Evolutionary conservation across 2,113 vertebrate species (phyloP).

Genomic region (Poeciliopsis turrubarensis): DNA sequence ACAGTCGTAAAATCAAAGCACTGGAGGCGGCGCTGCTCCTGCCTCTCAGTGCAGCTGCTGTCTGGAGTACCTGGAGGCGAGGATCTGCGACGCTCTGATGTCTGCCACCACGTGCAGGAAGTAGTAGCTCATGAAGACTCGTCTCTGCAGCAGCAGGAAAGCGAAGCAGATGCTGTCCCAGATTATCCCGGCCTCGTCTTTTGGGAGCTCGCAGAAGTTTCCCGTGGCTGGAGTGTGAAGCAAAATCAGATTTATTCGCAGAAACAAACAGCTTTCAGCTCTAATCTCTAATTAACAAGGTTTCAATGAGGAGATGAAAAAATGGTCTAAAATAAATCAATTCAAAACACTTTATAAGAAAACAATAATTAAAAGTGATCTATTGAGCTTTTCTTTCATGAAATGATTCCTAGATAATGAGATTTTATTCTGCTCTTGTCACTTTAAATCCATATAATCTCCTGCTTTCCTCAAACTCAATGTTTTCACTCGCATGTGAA

Average conservation of each 20-base stretch:
- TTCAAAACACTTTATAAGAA: too few relatives aligned
- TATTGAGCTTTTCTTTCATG: too few relatives aligned
- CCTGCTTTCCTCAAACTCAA: too few relatives aligned
- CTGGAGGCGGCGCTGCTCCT: neutral
- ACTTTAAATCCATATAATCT: too few relatives aligned
- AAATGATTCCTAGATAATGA: too few relatives aligned
- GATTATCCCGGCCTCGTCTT: conserved; percentile 94
- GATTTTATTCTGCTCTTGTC: too few relatives aligned
- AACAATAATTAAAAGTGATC: too few relatives aligned
- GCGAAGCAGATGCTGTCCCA: conserved; percentile 99
- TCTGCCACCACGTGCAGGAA: conserved; percentile 98
- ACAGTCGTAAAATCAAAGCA: neutral
- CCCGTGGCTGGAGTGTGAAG: conserved; percentile 32
- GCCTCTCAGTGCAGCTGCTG: neutral
- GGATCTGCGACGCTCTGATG: conserved; percentile 95
- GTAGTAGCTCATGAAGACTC: conserved; percentile 99
- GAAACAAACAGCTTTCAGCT: neutral
- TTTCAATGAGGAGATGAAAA: too few relatives aligned
- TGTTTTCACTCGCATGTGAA: too few relatives aligned
- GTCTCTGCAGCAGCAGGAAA: conserved; percentile 94
- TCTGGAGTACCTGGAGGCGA: conserved; percentile 90
- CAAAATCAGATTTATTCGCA: neutral
- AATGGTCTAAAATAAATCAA: too few relatives aligned
- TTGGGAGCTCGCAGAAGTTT: conserved; percentile 86
- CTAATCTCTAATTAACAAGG: neutral